Percentiles rank a stretch among this genome's conserved stretches.
Conservation (phyloP, 2,888 invertebrate genomes). For the Eupithecia pulchellata region DNA sequence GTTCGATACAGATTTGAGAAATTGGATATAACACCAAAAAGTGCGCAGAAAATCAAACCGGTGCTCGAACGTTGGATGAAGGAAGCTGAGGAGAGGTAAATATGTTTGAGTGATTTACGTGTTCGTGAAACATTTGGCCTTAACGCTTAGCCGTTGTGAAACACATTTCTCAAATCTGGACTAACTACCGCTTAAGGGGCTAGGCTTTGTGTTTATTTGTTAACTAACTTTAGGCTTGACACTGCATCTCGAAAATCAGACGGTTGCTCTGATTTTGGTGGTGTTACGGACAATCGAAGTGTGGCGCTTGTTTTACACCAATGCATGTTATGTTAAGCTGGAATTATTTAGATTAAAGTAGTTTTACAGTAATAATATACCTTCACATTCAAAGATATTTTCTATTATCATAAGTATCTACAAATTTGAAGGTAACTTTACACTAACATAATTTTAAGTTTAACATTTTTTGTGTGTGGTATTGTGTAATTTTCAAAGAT, state of each 20-base stretch:
- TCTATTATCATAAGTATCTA: not conserved
- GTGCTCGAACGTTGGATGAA: conserved; percentile 99
- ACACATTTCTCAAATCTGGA: conserved; percentile 85
- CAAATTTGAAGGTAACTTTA: not conserved
- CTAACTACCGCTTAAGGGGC: conserved; percentile 79
- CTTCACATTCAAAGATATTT: conserved; percentile 7
- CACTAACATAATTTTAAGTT: not conserved
- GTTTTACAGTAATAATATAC: not conserved
- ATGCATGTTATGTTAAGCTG: conserved; percentile 41
- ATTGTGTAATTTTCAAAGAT: not conserved
- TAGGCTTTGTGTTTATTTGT: conserved; percentile 68
- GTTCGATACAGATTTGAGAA: conserved; percentile 96
- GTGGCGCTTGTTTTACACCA: conserved; percentile 38
- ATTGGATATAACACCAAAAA: conserved; percentile 99
- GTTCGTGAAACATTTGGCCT: conserved; percentile 83
- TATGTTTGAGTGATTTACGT: conserved; percentile 80
- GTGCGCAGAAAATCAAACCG: conserved; percentile 99
- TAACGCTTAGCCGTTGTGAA: conserved; percentile 80
- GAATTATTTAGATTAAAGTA: conserved; percentile 5
- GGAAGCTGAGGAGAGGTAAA: conserved; percentile 98
- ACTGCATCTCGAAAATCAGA: conserved; percentile 31
- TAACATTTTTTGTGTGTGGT: not conserved
- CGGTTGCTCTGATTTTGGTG: conserved; percentile 44
- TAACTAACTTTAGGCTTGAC: conserved; percentile 46
- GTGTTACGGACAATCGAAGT: conserved; percentile 39